Base-by-base conservation (phyloP, 2,888 invertebrate genomes). In the Camptogramma bilineatum region DNA sequence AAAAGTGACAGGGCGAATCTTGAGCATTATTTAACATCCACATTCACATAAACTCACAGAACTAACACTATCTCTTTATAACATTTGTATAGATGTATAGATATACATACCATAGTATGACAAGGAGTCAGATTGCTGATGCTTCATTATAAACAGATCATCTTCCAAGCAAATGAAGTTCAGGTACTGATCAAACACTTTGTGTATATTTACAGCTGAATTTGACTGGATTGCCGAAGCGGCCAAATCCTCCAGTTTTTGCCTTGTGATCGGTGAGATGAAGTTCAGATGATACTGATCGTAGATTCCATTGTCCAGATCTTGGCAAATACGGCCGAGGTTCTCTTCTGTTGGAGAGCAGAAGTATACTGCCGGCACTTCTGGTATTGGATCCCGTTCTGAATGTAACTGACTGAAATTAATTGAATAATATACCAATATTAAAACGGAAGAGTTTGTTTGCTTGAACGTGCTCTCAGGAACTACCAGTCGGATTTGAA, bases 141-240 rank as follows among this genome's bases (percentile, higher is more conserved):
- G 98, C 81, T 97, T 96, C 79, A 99, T 93, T 59, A 98, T 95
- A 89, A 99, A 99, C 86, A 99, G 95, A 84, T 99, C 99, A 89
- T 99, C 99, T 93, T 99, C 99, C 71, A 99, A 92, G 52, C 98
- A 97, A 76, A 99, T 99, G 80, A 99, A 99, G 91, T 99, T 99
- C 59, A 99, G 94, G 94, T 99, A 99, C 89, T 99, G 99, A 88
- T 99, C 99, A 91, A 96, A 99, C 13, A 99, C 97, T 93, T 99
- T 99, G 71, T 98, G 97, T 65, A 99, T 97, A 82, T 96, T 97
- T 47, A 97, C 95, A n/a, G 98, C 97, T 73, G 97, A 96, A 78
- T 97, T 97, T 0, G 98, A 96, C 77, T 98, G 97, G 51, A 99
- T 95, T 0, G 99, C 98, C 1, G 98, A 96, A 0, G 97, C 95